These are phyloP conservation scores for Umimayanthus chanpuru DNA, from an alignment of 92 coral and sea anemone species.

Conservation along the genomic window DNA sequence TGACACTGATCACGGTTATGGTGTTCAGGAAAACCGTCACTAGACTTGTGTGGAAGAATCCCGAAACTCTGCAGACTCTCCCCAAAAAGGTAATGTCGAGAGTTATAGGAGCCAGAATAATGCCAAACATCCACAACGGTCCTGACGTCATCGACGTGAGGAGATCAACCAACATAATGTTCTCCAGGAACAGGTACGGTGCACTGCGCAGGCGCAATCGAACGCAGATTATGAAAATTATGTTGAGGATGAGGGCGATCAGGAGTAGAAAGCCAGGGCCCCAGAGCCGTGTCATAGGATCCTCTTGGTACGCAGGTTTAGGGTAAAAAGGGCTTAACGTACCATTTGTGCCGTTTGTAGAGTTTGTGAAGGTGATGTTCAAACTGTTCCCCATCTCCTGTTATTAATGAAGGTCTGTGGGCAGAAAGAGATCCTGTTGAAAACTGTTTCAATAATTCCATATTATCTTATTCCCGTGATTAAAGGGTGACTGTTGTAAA, in stretches of 20 bases:
- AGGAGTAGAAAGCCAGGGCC: neutral
- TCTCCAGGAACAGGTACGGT: constrained; percentile 1
- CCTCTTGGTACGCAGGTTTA: neutral
- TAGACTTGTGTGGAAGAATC: constrained; percentile 3
- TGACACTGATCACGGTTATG: constrained; percentile 1
- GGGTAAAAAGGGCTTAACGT: neutral
- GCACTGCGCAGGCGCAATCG: constrained; percentile 14
- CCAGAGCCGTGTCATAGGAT: neutral
- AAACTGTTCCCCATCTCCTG: neutral
- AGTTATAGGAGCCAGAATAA: neutral
- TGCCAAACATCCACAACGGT: constrained; percentile 20
- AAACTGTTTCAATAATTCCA: no score
- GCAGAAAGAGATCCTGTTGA: neutral
- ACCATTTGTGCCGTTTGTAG: neutral
- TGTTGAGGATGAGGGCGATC: neutral
- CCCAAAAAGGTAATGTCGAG: neutral
- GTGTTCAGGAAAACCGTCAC: constrained; percentile 25
- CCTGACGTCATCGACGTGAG: neutral
- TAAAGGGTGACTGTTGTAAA: no score
- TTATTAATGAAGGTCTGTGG: neutral
- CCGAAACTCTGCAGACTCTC: neutral
- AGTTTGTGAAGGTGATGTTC: neutral
- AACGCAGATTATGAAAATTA: neutral
- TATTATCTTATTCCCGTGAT: no score
- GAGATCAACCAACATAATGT: neutral